Percentiles rank a stretch among this genome's conserved stretches.
These are phyloP conservation scores for Platysternon megacephalum DNA, from an alignment of 2,113 vertebrate genomes.

Conservation along the genomic window DNA sequence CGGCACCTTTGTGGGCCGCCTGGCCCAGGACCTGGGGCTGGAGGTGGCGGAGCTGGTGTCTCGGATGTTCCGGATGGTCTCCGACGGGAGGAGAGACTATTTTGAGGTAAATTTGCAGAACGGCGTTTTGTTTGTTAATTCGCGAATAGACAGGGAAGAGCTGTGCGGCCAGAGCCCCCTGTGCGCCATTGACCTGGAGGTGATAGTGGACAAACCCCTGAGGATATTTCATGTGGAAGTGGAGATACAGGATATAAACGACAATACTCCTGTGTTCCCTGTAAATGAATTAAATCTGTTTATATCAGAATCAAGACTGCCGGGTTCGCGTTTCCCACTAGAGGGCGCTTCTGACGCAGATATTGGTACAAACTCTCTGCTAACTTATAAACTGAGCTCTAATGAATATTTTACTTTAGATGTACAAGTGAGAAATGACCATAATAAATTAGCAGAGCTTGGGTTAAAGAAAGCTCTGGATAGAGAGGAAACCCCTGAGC, in stretches of 20 bases:
- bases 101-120: no score
- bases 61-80: no score
- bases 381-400: slow-evolving; percentile 56
- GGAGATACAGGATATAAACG: not conserved
- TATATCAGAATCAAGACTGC: not conserved
- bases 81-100: not conserved
- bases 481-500: not conserved
- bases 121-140: no score
- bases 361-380: not conserved
- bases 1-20: no score
- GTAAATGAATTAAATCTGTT: slow-evolving; percentile 37
- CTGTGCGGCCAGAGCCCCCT: no score
- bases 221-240: no score
- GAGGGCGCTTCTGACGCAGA: not conserved
- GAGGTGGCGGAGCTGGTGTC: no score
- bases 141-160: no score
- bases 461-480: slow-evolving; percentile 70
- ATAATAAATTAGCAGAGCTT: slow-evolving; percentile 52
- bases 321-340: not conserved
- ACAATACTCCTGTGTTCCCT: slow-evolving; percentile 35
- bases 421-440: slow-evolving; percentile 42
- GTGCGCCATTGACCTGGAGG: no score
- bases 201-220: no score
- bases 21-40: no score
- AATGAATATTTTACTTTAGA: slow-evolving; percentile 72